Conservation (phyloP, 2,888 invertebrate genomes). For the Cryptocephalus primarius region DNA sequence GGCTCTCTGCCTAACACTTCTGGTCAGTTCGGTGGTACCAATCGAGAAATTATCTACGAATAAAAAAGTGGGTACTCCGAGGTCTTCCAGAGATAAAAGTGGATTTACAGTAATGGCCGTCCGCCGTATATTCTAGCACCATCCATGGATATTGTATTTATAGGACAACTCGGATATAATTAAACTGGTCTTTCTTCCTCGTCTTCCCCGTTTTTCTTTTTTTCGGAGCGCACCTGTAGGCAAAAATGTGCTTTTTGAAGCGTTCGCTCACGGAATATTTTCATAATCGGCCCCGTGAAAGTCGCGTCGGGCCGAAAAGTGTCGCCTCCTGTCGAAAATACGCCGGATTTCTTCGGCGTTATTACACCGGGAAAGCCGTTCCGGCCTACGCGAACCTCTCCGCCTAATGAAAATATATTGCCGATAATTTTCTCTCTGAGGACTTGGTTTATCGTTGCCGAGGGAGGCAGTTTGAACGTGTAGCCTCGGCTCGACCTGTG, state of each 20-base stretch:
- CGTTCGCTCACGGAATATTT: slow-evolving; percentile 3
- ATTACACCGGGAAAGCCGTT: neutral
- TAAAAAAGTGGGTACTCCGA: slow-evolving; percentile 8
- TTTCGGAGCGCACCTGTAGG: slow-evolving; percentile 12
- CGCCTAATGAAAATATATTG: no score
- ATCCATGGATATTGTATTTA: slow-evolving; percentile 8
- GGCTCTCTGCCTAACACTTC: neutral
- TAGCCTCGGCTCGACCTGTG: no score
- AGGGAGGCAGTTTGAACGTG: no score
- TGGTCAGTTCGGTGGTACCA: neutral
- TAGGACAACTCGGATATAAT: slow-evolving; percentile 16
- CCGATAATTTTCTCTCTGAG: no score
- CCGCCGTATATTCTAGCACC: neutral
- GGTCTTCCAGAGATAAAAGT: slow-evolving; percentile 9
- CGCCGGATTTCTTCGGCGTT: neutral
- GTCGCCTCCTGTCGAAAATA: neutral
- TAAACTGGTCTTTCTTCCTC: slow-evolving; percentile 13
- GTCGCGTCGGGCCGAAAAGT: neutral
- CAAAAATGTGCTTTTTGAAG: slow-evolving; percentile 3
- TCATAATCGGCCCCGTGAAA: slow-evolving; percentile 2
- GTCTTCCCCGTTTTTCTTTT: slow-evolving; percentile 10
- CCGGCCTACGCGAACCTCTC: neutral
- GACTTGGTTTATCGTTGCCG: no score
- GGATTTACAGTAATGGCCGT: slow-evolving; percentile 11
- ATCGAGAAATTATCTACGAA: slow-evolving; percentile 10